phyloP scores from a whole-genome alignment of 2,888 invertebrate genomes.

The Drosophila engyochracea region DNA sequence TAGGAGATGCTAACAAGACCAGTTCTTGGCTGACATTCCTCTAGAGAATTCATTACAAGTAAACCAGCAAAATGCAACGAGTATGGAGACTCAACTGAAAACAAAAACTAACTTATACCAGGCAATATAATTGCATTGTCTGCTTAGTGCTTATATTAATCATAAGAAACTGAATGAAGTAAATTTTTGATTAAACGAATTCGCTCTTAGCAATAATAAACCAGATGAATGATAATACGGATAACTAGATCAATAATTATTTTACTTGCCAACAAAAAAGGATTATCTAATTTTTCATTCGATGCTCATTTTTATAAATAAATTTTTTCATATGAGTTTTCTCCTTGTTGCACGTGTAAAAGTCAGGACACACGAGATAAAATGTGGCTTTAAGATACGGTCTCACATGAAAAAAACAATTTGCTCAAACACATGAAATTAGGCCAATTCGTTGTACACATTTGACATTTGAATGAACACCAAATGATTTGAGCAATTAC shows the following conservation, averaged over 20 bases:
- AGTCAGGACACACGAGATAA: background rate
- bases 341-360: constrained; percentile 1
- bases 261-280: background rate
- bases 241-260: background rate
- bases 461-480: background rate
- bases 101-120: background rate
- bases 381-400: background rate
- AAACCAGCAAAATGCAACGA: background rate
- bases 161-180: background rate
- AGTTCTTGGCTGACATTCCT: background rate
- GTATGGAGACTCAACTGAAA: background rate
- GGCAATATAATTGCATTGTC: too few species aligned
- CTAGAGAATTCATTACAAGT: background rate
- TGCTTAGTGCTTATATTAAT: background rate
- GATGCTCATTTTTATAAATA: background rate
- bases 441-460: background rate
- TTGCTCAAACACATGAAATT: background rate
- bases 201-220: background rate
- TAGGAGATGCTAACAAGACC: background rate
- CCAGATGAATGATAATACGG: background rate
- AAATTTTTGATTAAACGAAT: background rate
- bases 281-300: background rate
- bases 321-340: background rate
- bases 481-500: background rate
- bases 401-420: background rate